These are phyloP conservation scores for Mycetomoellerius zeteki DNA, from an alignment of 1,140 invertebrate species.

Conservation along the genomic window DNA sequence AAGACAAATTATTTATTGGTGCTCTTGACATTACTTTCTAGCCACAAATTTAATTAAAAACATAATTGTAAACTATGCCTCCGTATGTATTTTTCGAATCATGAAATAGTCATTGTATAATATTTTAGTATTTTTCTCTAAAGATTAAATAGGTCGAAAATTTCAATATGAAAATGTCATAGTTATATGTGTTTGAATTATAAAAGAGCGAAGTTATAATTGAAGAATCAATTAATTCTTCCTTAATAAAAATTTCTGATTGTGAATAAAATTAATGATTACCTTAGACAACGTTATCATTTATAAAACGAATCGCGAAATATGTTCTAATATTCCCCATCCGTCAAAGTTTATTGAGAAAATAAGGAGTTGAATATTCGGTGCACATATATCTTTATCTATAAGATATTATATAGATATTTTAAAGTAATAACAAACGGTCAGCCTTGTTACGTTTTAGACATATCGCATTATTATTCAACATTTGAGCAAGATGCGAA, in stretches of 20 bases:
- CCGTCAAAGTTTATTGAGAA: not conserved
- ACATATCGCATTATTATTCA: not conserved
- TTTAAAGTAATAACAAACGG: not conserved
- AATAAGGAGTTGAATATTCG: not conserved
- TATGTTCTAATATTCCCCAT: not conserved
- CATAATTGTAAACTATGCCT: not conserved
- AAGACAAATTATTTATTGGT: not conserved
- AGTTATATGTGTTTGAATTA: not conserved
- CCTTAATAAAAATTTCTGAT: not conserved
- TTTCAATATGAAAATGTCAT: not conserved
- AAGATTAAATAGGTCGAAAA: not conserved
- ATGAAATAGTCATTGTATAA: not conserved
- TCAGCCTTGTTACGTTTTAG: not conserved
- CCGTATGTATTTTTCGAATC: not conserved
- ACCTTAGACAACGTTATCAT: not conserved
- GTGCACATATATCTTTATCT: not conserved
- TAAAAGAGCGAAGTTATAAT: not conserved
- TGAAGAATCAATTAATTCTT: not conserved
- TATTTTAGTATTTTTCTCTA: not conserved
- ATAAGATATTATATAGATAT: not conserved
- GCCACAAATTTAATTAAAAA: not conserved
- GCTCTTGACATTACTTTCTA: not conserved
- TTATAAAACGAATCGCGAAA: not conserved
- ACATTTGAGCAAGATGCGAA: not conserved
- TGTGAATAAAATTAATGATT: not conserved